A percentile compares a stretch with the other conserved stretches of the same genome.
Conservation (phyloP, 92 coral and sea anemone species). For the Heliopora coerulea region DNA sequence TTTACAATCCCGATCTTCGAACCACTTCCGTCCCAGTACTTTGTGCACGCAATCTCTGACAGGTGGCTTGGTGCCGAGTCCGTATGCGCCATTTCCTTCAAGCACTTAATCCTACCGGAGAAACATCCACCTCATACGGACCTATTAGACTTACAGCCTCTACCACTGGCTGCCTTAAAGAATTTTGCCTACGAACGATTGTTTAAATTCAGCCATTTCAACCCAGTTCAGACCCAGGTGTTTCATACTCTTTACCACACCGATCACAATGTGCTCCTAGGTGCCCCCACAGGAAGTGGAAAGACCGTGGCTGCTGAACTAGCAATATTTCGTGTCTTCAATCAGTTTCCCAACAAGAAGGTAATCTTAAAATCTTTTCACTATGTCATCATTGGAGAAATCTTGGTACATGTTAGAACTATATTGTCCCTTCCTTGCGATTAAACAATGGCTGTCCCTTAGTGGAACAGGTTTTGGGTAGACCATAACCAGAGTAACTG, state of each 20-base stretch:
- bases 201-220: constrained; percentile 94
- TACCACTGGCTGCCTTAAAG: constrained; percentile 85
- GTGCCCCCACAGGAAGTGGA: constrained; percentile 99
- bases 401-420: no score
- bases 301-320: constrained; percentile 96
- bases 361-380: constrained; percentile 46
- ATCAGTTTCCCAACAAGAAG: constrained; percentile 82
- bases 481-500: background rate
- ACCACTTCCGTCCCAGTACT: constrained; percentile 96
- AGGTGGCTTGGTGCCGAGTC: constrained; percentile 97
- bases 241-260: constrained; percentile 93
- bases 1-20: constrained; percentile 97
- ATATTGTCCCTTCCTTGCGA: no score
- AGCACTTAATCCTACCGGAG: constrained; percentile 95
- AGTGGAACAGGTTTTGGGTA: no score
- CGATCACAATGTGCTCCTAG: constrained; percentile 90
- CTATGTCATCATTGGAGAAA: no score
- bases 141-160: constrained; percentile 90
- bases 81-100: constrained; percentile 93
- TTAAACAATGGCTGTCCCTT: no score
- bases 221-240: constrained; percentile 94
- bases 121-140: constrained; percentile 97
- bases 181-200: constrained; percentile 68
- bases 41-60: constrained; percentile 88
- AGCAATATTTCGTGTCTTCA: constrained; percentile 91